Evolutionary conservation across 2,888 invertebrate genomes (phyloP), one percentile per base, ranked within the genome.

Genomic region (Pseudococcus jackbeardsleyi): DNA sequence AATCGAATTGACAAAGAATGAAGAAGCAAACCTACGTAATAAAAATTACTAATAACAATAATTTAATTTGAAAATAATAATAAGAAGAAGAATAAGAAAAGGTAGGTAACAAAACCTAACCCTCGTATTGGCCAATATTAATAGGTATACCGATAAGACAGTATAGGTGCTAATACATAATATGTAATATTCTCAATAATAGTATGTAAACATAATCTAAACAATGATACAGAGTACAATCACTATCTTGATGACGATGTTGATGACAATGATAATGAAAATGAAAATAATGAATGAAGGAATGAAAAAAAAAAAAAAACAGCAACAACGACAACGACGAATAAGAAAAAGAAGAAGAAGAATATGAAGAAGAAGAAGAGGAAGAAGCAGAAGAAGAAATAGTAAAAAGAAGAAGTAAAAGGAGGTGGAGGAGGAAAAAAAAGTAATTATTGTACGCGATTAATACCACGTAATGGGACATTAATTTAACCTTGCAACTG

Each of bases 391-490:
- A 50, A 50, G 48, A 50, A 50, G 48, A 12, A 50, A 42, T 6
- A 42, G 42, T 8, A 12, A 50, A 12, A 50, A 50, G 15, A 50
- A 50, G 48, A 15, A 50, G 15, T 15, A 50, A 15, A 15, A 54
- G 54, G 33, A 33, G 72, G 17, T 33, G 72, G n/a, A 72, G 72
- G 72, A 68, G 12, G 33, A 72, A 72, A 33, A 33, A 33, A 72
- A 72, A 12, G 72, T 72, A 72, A 72, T 72, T 72, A 87, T 77
- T 87, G 46, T 50, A 50, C 77, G 77, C 86, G 77, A 77, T 87
- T 87, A 87, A 87, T 87, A 88, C 88, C 82, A 54, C 26, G 82
- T 88, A 88, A 88, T 79, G 88, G 50, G 88, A 82, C 88, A 88
- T 88, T 54, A 59, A 50, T 88, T 82, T 82, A 88, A 88, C 88